Base-by-base conservation (phyloP, 2,888 invertebrate genomes). In the Tachystola acroxantha region DNA sequence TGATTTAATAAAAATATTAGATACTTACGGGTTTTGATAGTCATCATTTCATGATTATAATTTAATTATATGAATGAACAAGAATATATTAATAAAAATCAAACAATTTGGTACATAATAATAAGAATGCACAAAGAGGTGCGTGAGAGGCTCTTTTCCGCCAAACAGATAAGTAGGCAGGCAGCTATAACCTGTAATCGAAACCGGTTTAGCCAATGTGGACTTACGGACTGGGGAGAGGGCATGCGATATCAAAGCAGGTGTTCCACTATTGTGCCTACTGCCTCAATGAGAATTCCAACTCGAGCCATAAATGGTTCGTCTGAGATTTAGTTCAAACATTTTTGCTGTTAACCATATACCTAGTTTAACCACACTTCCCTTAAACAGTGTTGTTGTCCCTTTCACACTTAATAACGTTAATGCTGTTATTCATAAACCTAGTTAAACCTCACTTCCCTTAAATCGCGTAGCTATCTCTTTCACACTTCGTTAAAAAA, bases 231-330 rank as follows among this genome's bases (percentile, higher is more conserved):
- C 69, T 61, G 72, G 69, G 64, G 77, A 73, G 78, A 78, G 75
- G 74, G 79, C 75, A 76, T 78, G 76, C 81, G 79, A 76, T 82
- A 81, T 77, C 73, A 73, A 78, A 80, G 84, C 85, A 86, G 86
- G 85, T 86, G 85, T 79, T 74, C 75, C 69, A 70, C 72, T 61
- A 56, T 40, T 70, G 16, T 64, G 71, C 74, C 77, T 67, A 73
- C 75, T 76, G 72, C 69, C 74, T 82, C 80, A 84, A 81, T 82
- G 78, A 81, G 75, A 80, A 84, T 81, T 78, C 79, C 78, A 64
- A 64, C 66, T 66, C 62, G 48, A 68, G 64, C 70, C 69, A 75
- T 75, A 75, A 74, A 72, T 69, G 74, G 68, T 64, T 54, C 45
- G 53, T 49, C 57, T 56, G 61, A 74, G 74, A 77, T 77, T 80